Base-by-base conservation (phyloP, 2,797 vertebrate species). In the Mionectes olivaceus region DNA sequence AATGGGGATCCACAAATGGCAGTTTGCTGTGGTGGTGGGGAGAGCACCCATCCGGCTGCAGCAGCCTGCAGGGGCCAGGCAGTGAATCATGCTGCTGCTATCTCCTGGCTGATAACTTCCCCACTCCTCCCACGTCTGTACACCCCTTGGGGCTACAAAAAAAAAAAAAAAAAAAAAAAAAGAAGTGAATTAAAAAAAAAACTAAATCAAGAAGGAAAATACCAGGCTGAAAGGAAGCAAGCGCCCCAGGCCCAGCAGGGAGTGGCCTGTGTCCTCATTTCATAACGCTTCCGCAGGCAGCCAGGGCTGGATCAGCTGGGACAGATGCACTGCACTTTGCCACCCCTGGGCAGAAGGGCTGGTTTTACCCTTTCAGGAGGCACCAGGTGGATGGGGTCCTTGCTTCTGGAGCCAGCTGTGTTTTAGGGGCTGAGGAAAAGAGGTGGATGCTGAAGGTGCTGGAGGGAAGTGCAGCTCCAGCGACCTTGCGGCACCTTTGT, bases 41-140 rank as follows among this genome's bases (percentile, higher is more conserved):
- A 83, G 69, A 57, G 69, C 73, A 83, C 79, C 63, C 60, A 77
- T 60, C 30, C 0, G 12, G 53, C 79, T 76, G 79, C 21, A 27
- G 59, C 74, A 94, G 92, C 83, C 83, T 61, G 63, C 39, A 3
- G 88, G 77, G 80, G 33, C 77, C 59, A 79, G 61, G 84, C 71
- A 37, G 59, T 94, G 95, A 96, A 94, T 96, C 94, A 95, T 73
- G 74, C 83, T 69, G 65, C 93, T 96, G 90, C 80, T 95, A 93
- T 95, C 88, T 96, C 69, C 57, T 4, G 53, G 87, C 87, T 95
- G 94, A 86, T 96, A 94, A 80, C 93, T 89, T 94, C 57, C 33
- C 65, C 1, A 23, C 89, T 96, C 89, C 95, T 96, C 91, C 94
- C 80, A 95, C 7, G 9, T 43, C 69, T 90, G 47, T 2, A 3